Conservation (phyloP, 2,113 vertebrate species). For the Odocoileus hemionus region DNA sequence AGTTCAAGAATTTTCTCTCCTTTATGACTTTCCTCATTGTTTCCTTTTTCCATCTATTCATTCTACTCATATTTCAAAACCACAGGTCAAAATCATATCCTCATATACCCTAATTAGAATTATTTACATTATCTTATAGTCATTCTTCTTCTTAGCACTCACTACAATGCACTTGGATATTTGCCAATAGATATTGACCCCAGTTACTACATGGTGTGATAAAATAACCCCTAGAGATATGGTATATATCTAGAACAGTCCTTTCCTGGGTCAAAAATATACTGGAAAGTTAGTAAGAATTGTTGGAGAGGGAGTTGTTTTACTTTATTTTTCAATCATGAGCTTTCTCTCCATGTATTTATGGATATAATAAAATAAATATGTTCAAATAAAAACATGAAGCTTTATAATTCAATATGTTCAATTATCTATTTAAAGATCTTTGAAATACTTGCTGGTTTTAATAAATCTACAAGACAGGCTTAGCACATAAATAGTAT, state of each 20-base stretch:
- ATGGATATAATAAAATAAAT: conserved; percentile 15
- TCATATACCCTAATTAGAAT: neutral
- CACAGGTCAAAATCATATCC: neutral
- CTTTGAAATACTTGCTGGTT: conserved; percentile 71
- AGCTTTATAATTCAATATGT: conserved; percentile 52
- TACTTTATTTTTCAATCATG: neutral
- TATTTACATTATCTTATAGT: neutral
- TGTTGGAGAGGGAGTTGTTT: neutral
- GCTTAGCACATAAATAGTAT: conserved; percentile 75
- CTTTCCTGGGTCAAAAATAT: neutral
- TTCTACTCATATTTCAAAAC: neutral
- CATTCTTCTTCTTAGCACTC: neutral
- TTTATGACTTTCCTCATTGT: neutral
- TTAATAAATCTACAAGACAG: conserved; percentile 72
- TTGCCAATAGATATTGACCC: neutral
- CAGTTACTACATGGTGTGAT: neutral
- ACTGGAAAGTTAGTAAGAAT: neutral
- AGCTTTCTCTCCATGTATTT: neutral
- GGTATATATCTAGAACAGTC: neutral
- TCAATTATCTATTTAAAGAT: conserved; percentile 1
- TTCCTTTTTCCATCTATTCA: neutral
- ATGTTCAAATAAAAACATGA: neutral
- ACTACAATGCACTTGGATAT: neutral
- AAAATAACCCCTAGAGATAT: neutral
- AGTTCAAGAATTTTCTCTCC: neutral